Evolutionary conservation across 2,797 vertebrate species (phyloP), one percentile per base, ranked within the genome.

Genomic region (Acomys russatus): DNA sequence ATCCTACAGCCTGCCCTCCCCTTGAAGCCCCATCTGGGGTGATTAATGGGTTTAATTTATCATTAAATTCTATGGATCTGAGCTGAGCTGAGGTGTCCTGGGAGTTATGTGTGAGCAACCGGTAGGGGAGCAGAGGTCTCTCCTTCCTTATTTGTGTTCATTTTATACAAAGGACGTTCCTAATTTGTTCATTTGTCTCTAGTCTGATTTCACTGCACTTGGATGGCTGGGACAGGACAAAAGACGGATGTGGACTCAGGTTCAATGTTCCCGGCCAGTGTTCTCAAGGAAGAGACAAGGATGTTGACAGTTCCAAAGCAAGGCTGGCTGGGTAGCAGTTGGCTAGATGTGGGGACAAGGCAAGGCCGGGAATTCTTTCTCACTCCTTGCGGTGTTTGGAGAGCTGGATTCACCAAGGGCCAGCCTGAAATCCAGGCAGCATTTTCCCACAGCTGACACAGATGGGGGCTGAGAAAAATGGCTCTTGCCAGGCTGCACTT

Each of bases 11-110:
- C 66, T 12, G 6, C 30, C 35, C 8, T 30, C 70, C 71, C n/a
- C 1, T 6, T 0, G 22, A 8, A 1, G 4, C 35, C 12, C 93
- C 86, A 78, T 87, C 89, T 22, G 63, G 76, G 63, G 71, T 97
- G 96, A 97, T 97, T 95, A 98, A 98, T 97, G 92, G 95, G 84
- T 79, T 97, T 98, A 96, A 98, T 97, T 97, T 97, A 93, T 96
- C 82, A 79, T 88, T 95, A 92, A 85, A 23, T 68, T 94, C 84
- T 59, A 25, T 0, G 7, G 84, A 83, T 96, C 88, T 90, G 84
- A 92, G 96, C 85, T 25, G 38, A 73, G 84, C 71, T 20, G 18
- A 35, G 2, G 25, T 0, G 6, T 38, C 92, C 44, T 23, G 61
- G 1, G 78, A 88, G 92, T 11, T 0, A 44, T 4, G 18, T 87